phyloP scores from a whole-genome alignment of 1,140 invertebrate genomes.

The Lepidostoma basale region DNA sequence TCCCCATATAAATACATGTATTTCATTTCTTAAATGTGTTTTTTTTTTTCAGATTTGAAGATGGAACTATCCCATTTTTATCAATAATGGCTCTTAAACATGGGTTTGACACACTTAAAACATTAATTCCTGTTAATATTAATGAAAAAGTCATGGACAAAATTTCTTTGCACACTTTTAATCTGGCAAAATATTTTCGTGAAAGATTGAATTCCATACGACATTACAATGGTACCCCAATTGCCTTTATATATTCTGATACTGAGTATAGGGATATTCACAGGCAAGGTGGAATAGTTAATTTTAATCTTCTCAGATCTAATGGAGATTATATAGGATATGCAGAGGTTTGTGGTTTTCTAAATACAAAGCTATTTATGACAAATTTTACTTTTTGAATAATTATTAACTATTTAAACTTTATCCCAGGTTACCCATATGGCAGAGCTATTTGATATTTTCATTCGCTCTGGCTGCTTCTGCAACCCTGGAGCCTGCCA shows the following conservation, averaged over 20 bases:
- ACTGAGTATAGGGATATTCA: conserved; percentile 66
- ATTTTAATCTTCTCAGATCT: conserved; percentile 84
- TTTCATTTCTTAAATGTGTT: conserved; percentile 24
- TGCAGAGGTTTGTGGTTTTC: conserved; percentile 69
- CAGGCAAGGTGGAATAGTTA: conserved; percentile 84
- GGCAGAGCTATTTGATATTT: conserved; percentile 84
- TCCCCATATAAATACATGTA: neutral
- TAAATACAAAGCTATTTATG: neutral
- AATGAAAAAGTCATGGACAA: conserved; percentile 66
- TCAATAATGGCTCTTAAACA: conserved; percentile 81
- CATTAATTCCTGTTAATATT: conserved; percentile 58
- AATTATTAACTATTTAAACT: conserved; percentile 11
- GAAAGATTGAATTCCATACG: conserved; percentile 66
- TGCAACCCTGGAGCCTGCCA: conserved; percentile 97
- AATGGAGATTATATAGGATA: conserved; percentile 86
- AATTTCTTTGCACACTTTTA: conserved; percentile 78
- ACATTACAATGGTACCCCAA: conserved; percentile 76
- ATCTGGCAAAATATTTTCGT: conserved; percentile 76
- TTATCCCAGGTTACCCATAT: conserved; percentile 81
- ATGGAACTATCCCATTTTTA: conserved; percentile 90
- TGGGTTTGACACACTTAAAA: conserved; percentile 76
- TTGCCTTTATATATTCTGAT: conserved; percentile 77
- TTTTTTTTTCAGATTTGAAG: conserved; percentile 81
- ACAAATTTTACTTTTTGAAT: conserved; percentile 16
- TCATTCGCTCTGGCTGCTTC: conserved; percentile 91